Conservation (phyloP, 2,888 invertebrate species). For the Dermolepida albohirtum region DNA sequence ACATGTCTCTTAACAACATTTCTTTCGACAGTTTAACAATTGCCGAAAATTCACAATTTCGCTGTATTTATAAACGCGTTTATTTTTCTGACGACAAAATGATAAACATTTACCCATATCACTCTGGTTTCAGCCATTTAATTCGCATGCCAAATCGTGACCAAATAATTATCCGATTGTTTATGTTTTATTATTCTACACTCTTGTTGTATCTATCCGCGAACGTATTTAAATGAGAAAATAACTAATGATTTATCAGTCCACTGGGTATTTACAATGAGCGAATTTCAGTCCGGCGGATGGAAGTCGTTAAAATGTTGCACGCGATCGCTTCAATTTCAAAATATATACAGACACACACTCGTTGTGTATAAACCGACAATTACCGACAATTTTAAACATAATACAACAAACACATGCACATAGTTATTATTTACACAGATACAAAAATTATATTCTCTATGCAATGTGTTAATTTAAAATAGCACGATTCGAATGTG, state of each 20-base stretch:
- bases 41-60: too few species aligned
- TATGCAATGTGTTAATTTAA: too few species aligned
- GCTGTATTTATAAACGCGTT: too few species aligned
- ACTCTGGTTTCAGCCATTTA: not conserved
- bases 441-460: too few species aligned
- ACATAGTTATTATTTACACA: too few species aligned
- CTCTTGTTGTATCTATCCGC: not conserved
- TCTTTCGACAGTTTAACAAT: too few species aligned
- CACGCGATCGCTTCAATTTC: conserved; percentile 47
- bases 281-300: conserved; percentile 46
- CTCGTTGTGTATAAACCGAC: not conserved
- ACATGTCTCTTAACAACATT: too few species aligned
- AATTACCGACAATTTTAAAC: too few species aligned
- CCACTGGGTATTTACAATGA: conserved; percentile 45
- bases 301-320: conserved; percentile 46
- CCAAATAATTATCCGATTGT: conserved; percentile 24
- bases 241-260: conserved; percentile 45
- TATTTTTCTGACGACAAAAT: too few species aligned
- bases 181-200: not conserved
- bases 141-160: conserved; percentile 21
- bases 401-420: too few species aligned
- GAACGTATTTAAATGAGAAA: conserved; percentile 12
- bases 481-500: too few species aligned
- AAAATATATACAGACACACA: not conserved
- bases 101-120: too few species aligned